A percentile compares a stretch with the other conserved stretches of the same genome.
Evolutionary conservation across 1,140 invertebrate species (phyloP).

Genomic region (Oscheius sp.): DNA sequence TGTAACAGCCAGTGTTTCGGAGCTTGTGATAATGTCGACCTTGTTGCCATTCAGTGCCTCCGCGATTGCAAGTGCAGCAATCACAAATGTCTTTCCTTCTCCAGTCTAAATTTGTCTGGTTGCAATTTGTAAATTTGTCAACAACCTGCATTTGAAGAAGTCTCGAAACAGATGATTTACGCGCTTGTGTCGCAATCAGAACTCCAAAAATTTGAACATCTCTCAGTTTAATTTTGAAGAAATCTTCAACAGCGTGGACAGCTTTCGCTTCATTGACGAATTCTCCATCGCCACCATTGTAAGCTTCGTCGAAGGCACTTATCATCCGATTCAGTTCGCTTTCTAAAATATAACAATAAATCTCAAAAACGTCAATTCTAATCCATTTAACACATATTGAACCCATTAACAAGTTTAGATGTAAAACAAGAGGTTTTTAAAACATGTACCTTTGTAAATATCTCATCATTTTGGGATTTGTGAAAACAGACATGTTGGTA

Average conservation of each 20-base stretch:
- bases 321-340: no score
- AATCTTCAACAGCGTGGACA: neutral
- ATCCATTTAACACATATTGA: neutral
- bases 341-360: no score
- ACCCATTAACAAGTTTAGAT: neutral
- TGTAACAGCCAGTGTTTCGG: neutral
- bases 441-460: neutral
- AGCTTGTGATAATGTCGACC: neutral
- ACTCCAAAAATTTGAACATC: neutral
- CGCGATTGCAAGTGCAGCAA: neutral
- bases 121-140: neutral
- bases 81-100: neutral
- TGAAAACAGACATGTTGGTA: neutral
- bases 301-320: no score
- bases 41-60: neutral
- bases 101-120: neutral
- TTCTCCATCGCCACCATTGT: no score
- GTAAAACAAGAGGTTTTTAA: neutral
- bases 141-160: neutral
- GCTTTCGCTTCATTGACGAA: neutral
- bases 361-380: neutral
- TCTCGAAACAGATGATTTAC: neutral
- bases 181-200: neutral
- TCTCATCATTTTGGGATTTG: neutral
- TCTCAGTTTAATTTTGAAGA: neutral